Conservation (phyloP, 2,888 invertebrate species). For the Nemotelus pantherinus region DNA sequence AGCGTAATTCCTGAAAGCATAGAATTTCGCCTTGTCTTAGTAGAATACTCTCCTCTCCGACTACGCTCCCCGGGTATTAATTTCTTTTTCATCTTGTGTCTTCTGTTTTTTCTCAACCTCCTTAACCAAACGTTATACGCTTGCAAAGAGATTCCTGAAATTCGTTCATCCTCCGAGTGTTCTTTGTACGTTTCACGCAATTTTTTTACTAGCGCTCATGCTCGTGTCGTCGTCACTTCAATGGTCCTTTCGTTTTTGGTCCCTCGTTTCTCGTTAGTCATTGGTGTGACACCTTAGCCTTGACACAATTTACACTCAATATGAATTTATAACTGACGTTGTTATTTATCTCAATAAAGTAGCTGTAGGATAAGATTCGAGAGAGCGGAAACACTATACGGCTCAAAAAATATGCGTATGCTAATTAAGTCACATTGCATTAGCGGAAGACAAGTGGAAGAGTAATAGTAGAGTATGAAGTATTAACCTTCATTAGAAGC, state of each 20-base stretch:
- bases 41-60: slow-evolving; percentile 3
- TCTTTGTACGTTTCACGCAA: slow-evolving; percentile 22
- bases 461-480: too few species aligned
- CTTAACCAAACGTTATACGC: too few species aligned
- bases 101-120: too few species aligned
- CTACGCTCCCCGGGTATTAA: neutral
- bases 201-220: slow-evolving; percentile 9
- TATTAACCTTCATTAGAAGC: too few species aligned
- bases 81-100: neutral
- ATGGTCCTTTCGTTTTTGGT: slow-evolving; percentile 8
- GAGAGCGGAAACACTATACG: too few species aligned
- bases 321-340: slow-evolving; percentile 36
- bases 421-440: too few species aligned
- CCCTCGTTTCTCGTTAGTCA: slow-evolving; percentile 1
- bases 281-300: slow-evolving; percentile 22
- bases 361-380: neutral
- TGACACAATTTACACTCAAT: slow-evolving; percentile 27
- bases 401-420: too few species aligned
- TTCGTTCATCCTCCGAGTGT: neutral
- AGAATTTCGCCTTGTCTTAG: slow-evolving; percentile 27
- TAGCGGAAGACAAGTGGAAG: too few species aligned
- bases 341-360: slow-evolving; percentile 30
- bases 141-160: neutral
- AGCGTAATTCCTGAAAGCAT: slow-evolving; percentile 40
- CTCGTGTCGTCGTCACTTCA: slow-evolving; percentile 20